A percentile compares a stretch with the other conserved stretches of the same genome.
phyloP scores from a whole-genome alignment of 2,113 vertebrate species.

The Symphodus melops region DNA sequence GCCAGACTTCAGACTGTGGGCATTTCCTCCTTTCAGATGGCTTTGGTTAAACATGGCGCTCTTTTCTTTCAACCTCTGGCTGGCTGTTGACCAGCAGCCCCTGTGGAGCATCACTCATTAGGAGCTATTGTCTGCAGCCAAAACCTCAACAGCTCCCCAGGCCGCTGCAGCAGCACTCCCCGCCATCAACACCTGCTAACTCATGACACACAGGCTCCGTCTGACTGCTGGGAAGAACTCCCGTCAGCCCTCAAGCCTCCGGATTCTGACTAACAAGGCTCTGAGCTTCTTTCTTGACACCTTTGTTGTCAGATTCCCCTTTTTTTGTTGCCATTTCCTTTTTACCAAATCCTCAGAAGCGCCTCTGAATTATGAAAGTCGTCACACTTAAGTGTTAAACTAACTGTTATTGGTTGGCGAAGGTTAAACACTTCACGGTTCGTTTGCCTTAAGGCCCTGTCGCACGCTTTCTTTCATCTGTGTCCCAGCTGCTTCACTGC shows the following conservation, averaged over 20 bases:
- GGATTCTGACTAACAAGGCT: conserved; percentile 54
- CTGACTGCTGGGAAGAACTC: conserved; percentile 35
- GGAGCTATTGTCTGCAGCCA: conserved; percentile 43
- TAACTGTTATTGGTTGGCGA: conserved; percentile 56
- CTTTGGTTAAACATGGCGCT: conserved; percentile 45
- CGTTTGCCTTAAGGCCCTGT: conserved; percentile 49
- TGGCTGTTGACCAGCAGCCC: conserved; percentile 32
- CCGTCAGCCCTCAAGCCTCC: conserved; percentile 8
- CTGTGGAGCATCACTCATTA: conserved; percentile 69
- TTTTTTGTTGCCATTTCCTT: conserved; percentile 11
- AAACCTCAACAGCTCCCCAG: conserved; percentile 46
- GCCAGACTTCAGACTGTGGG: conserved; percentile 49
- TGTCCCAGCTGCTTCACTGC: conserved; percentile 49
- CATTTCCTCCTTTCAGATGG: conserved; percentile 57
- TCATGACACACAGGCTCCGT: conserved; percentile 55
- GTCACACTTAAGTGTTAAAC: conserved; percentile 46
- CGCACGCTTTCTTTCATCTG: conserved; percentile 62
- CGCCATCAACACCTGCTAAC: conserved; percentile 74
- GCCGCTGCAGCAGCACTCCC: conserved; percentile 48
- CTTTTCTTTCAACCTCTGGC: conserved; percentile 43
- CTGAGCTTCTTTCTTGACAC: conserved; percentile 35
- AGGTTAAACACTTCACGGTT: conserved; percentile 46
- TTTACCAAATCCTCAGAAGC: conserved; percentile 22
- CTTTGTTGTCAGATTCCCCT: conserved; percentile 14
- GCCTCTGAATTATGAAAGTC: conserved; percentile 37